A percentile compares a stretch with the other conserved stretches of the same genome.
Conservation (phyloP, 2,797 vertebrate species). For the Ptychobarbus kaznakovi region DNA sequence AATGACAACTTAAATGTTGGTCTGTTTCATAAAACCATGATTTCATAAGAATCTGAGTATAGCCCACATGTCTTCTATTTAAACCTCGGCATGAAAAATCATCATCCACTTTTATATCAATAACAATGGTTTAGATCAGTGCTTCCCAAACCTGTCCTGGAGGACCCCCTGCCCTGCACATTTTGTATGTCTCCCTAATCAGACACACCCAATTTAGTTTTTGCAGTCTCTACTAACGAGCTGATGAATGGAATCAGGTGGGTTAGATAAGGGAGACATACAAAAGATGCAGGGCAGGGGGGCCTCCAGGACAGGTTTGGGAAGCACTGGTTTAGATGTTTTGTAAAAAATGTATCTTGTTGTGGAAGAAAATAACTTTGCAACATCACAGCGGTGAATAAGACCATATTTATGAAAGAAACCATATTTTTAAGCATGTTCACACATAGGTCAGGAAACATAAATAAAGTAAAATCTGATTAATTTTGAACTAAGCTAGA, state of each 20-base stretch:
- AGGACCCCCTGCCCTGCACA: no score
- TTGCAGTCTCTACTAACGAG: no score
- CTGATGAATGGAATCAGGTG: no score
- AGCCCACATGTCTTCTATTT: neutral
- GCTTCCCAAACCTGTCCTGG: no score
- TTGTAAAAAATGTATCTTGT: neutral
- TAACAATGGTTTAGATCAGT: neutral
- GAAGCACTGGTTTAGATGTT: neutral
- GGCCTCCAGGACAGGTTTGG: no score
- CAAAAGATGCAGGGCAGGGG: no score
- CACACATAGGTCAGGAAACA: neutral
- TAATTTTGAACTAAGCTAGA: neutral
- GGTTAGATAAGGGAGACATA: no score
- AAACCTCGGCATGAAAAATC: neutral
- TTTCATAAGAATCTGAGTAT: neutral
- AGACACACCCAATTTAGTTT: no score
- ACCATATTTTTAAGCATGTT: neutral
- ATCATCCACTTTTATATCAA: neutral
- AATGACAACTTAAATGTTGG: neutral
- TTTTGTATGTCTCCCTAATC: no score
- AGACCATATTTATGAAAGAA: neutral
- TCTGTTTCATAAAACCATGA: neutral
- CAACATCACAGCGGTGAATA: neutral
- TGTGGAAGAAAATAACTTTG: neutral
- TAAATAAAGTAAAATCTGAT: neutral